Conservation (phyloP, 2,113 vertebrate genomes). For the Carettochelys insculpta region DNA sequence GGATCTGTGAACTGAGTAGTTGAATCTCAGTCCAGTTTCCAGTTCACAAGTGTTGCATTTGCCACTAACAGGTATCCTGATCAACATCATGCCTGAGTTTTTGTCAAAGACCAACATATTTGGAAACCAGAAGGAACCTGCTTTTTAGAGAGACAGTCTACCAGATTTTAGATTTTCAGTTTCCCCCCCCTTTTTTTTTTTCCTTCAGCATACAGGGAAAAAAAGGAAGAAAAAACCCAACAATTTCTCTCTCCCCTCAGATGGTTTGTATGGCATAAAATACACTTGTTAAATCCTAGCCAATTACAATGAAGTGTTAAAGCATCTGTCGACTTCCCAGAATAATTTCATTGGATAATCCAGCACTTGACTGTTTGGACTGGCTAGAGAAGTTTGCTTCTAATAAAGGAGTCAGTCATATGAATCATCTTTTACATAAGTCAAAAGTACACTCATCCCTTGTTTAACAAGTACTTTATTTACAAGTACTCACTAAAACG, state of each 20-base stretch:
- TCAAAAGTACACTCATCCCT: too few species aligned
- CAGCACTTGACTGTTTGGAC: slow-evolving; percentile 27
- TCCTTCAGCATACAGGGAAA: neutral
- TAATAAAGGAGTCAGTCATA: slow-evolving; percentile 18
- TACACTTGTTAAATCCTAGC: slow-evolving; percentile 44
- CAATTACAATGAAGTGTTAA: slow-evolving; percentile 45
- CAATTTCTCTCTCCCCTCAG: slow-evolving; percentile 21
- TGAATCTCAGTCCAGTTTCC: too few species aligned
- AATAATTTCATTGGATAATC: slow-evolving; percentile 31
- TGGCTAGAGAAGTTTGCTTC: slow-evolving; percentile 35
- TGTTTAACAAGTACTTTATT: too few species aligned
- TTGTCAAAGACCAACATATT: neutral
- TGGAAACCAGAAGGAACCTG: neutral
- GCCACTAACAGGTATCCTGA: too few species aligned
- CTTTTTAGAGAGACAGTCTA: neutral
- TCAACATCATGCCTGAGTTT: too few species aligned
- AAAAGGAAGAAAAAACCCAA: too few species aligned
- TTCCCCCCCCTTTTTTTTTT: neutral
- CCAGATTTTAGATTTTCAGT: neutral
- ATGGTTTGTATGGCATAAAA: slow-evolving; percentile 26
- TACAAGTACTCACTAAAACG: too few species aligned
- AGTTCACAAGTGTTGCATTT: too few species aligned
- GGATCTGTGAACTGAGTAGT: too few species aligned
- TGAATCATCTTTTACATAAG: neutral
- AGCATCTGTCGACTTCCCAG: slow-evolving; percentile 36